phyloP scores from a whole-genome alignment of 2,113 vertebrate species.

The Callipepla californica region DNA sequence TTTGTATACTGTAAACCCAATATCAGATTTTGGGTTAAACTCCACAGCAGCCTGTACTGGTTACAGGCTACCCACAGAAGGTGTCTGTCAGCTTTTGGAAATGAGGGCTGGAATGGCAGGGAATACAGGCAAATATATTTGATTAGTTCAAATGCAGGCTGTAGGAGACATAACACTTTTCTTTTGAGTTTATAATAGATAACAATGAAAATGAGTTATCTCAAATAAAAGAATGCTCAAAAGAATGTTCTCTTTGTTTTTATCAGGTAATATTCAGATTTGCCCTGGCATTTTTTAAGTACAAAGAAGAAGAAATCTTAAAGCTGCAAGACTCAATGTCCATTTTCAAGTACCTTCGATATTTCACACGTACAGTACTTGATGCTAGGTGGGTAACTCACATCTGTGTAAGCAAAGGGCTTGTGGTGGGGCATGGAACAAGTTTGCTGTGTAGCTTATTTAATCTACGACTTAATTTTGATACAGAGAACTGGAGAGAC shows the following conservation, averaged over 20 bases:
- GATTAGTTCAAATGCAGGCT: neutral
- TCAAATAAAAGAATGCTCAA: neutral
- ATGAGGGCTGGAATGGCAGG: neutral
- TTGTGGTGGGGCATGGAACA: neutral
- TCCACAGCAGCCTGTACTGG: neutral
- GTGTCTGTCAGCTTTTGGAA: neutral
- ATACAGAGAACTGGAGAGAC: neutral
- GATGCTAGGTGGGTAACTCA: slow-evolving; percentile 86
- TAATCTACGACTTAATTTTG: neutral
- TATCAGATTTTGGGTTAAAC: neutral
- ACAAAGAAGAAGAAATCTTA: slow-evolving; percentile 95
- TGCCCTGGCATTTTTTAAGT: slow-evolving; percentile 94
- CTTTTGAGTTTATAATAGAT: neutral
- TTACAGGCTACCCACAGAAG: neutral
- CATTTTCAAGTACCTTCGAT: slow-evolving; percentile 95
- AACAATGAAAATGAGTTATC: neutral
- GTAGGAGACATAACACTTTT: neutral
- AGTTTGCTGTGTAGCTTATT: neutral
- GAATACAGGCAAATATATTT: neutral
- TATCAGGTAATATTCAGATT: slow-evolving; percentile 94
- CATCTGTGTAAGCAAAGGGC: neutral
- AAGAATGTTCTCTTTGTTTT: neutral
- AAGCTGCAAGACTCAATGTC: slow-evolving; percentile 91
- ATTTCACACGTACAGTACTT: slow-evolving; percentile 91
- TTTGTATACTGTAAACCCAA: neutral